Base-by-base conservation (phyloP, 2,797 vertebrate species). In the Agapornis canus region DNA sequence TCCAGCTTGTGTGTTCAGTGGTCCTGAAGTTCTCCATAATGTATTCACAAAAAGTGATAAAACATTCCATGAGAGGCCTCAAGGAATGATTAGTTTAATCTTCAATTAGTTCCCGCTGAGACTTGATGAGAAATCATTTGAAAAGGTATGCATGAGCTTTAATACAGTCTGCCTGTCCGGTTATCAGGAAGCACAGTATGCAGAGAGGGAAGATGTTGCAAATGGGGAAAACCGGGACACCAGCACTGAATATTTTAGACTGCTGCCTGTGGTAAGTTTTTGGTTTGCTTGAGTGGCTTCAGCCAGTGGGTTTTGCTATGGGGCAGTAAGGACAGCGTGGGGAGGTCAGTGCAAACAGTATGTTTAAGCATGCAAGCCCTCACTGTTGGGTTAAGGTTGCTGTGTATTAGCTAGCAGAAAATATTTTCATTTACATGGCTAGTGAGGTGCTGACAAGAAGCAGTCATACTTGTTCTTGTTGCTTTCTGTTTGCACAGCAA, bases 51-150 rank as follows among this genome's bases (percentile, higher is more conserved):
- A 89, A 80, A 83, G 57, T 59, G 65, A 71, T 89, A 87, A 94
- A 93, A 91, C 35, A 51, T 40, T 85, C 64, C 3, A 5, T 69
- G 78, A 93, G 89, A 82, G 72, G 91, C 84, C 82, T 94, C 76
- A 72, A 77, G 69, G 85, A 96, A 95, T 92, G 86, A 93, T 94
- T 94, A 91, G 72, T 86, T 95, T 89, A 93, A 93, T 94, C 92
- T 96, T 93, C 94, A 92, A 79, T 95, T 96, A 95, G 59, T 51
- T 95, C 93, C 92, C 16, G 7, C 93, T 94, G 94, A 93, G 93
- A 65, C 69, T 89, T 94, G 90, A 92, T 95, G 89, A 94, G 84
- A 85, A 96, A 81, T 94, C 47, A 69, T 97, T 91, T 92, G 72
- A 93, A 78, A 91, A 91, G 71, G 49, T 79, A 63, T 52, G 54